Conservation (phyloP, 2,797 vertebrate species). For the Neosilurus mollespiculum region DNA sequence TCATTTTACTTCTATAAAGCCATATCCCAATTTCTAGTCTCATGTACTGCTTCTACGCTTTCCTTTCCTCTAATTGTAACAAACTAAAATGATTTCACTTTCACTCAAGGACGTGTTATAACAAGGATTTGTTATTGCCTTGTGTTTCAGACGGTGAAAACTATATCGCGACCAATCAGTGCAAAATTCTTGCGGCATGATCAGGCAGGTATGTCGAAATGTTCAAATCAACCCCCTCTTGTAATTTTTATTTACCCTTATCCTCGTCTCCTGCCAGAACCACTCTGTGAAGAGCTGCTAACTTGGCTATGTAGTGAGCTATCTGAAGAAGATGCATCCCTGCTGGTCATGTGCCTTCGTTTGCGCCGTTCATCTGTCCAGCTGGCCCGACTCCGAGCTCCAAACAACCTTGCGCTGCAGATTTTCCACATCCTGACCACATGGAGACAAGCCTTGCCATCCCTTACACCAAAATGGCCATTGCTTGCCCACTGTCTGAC, state of each 20-base stretch:
- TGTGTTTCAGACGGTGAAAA: slow-evolving; percentile 73
- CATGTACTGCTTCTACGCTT: neutral
- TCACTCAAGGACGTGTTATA: neutral
- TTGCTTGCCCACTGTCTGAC: slow-evolving; percentile 77
- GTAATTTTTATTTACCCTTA: neutral
- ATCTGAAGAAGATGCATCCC: slow-evolving; percentile 73
- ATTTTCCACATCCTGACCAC: slow-evolving; percentile 79
- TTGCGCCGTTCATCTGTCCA: slow-evolving; percentile 77
- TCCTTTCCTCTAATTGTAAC: neutral
- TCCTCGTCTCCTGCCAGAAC: slow-evolving; percentile 29
- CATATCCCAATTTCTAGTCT: neutral
- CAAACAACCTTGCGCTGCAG: slow-evolving; percentile 72
- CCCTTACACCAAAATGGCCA: slow-evolving; percentile 72
- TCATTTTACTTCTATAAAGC: neutral
- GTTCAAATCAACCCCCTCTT: neutral
- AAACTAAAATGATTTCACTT: neutral
- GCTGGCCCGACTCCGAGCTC: slow-evolving; percentile 77
- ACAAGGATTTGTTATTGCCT: slow-evolving; percentile 21
- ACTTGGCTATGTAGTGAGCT: slow-evolving; percentile 83
- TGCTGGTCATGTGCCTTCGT: slow-evolving; percentile 69
- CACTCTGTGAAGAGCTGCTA: slow-evolving; percentile 71
- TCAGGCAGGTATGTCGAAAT: slow-evolving; percentile 69
- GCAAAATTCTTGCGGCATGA: slow-evolving; percentile 66
- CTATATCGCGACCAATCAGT: slow-evolving; percentile 63
- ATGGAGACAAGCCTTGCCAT: slow-evolving; percentile 82